Evolutionary conservation across 92 coral and sea anemone genomes (phyloP), one percentile per base, ranked within the genome.

Genomic region (Metridium senile): DNA sequence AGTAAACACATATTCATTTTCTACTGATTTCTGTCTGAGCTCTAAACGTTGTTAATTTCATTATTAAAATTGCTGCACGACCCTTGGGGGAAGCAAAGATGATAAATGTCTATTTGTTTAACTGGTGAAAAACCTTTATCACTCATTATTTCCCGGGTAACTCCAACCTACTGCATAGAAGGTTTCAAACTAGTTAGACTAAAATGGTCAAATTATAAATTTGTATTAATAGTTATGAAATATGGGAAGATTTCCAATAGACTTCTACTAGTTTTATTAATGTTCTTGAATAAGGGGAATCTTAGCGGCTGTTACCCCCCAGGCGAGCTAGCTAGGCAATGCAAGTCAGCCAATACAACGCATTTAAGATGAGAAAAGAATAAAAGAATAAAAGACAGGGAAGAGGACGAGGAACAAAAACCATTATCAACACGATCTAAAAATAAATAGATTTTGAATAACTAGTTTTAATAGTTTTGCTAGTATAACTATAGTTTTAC

Each of bases 71-170:
- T n/a, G n/a, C n/a, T n/a, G n/a, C n/a, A n/a, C n/a, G n/a, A n/a
- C n/a, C 43, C 59, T 54, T 28, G 45, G 23, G 69, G 69, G 69
- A 11, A 19, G 28, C 9, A 26, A 23, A 26, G 18, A 10, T 1
- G 31, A 59, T 59, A 59, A 22, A 59, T 26, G 33, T 8, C 20
- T 54, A 26, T 59, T 59, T 59, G 66, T 59, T 59, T 26, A 59
- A 59, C 66, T 59, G 66, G 32, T 10, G 31, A 59, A 59, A 26
- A 59, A 22, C 29, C 9, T 59, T 59, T 26, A 10, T 26, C 33
- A 59, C 1, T 59, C 1, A 59, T 7, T 59, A 23, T 23, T 22
- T 59, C 30, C 32, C 66, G 22, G 3, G 61, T 54, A 54, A 54
- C 61, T 54, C 4, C 4, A 54, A 10, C 23, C 51, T 45, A 45